phyloP scores from a whole-genome alignment of 2,888 invertebrate genomes.

The Kuschelorhynchus macadamiae region DNA sequence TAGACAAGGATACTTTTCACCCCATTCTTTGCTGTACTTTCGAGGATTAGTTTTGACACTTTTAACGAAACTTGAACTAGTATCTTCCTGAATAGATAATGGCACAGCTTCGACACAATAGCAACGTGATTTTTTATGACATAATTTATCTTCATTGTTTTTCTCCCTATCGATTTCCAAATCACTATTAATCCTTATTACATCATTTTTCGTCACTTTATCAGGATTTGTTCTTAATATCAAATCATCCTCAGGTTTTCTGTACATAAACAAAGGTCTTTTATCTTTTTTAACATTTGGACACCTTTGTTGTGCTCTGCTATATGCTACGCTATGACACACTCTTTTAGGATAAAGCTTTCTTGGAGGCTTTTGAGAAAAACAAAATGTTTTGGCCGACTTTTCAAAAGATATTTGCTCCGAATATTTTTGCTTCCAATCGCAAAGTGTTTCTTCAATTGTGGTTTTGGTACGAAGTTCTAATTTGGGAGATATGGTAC shows the following conservation, averaged over 20 bases:
- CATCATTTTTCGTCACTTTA: slow-evolving; percentile 48
- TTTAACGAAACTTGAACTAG: slow-evolving; percentile 31
- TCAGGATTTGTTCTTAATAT: slow-evolving; percentile 55
- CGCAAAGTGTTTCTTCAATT: slow-evolving; percentile 73
- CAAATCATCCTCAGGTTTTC: slow-evolving; percentile 56
- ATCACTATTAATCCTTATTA: slow-evolving; percentile 10
- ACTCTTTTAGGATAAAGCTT: slow-evolving; percentile 54
- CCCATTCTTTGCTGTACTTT: slow-evolving; percentile 3
- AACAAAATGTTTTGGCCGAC: slow-evolving; percentile 16
- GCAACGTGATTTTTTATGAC: slow-evolving; percentile 9
- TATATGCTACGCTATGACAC: slow-evolving; percentile 58
- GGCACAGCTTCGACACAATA: slow-evolving; percentile 26
- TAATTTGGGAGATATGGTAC: slow-evolving; percentile 80
- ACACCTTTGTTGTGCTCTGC: slow-evolving; percentile 49
- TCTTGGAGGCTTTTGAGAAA: slow-evolving; percentile 26
- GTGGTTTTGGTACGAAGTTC: slow-evolving; percentile 78
- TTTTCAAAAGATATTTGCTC: slow-evolving; percentile 67
- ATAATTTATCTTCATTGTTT: neutral
- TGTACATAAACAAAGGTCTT: slow-evolving; percentile 56
- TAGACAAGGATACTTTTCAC: slow-evolving; percentile 8
- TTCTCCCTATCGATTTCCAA: slow-evolving; percentile 6
- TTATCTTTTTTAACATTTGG: slow-evolving; percentile 18
- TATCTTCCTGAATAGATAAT: slow-evolving; percentile 7
- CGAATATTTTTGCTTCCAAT: slow-evolving; percentile 56
- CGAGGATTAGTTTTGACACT: slow-evolving; percentile 9